phyloP scores from a whole-genome alignment of 1,140 invertebrate genomes.

The Hylaeus volcanicus region DNA sequence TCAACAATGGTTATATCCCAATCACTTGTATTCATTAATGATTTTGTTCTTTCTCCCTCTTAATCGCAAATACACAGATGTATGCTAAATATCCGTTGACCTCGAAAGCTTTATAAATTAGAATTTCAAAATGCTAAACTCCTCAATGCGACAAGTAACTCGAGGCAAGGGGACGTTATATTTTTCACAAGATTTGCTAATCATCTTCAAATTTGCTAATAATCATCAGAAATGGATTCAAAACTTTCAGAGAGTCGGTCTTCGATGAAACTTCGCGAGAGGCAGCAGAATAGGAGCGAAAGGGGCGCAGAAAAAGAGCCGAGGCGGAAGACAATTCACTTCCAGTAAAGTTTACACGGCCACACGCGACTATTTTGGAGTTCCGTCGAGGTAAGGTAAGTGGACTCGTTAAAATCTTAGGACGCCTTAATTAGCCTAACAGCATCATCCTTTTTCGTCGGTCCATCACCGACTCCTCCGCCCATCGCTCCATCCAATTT shows the following conservation, averaged over 20 bases:
- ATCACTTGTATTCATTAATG: too few species aligned
- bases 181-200: too few species aligned
- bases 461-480: conserved; percentile 47
- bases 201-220: background rate
- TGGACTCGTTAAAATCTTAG: conserved; percentile 69
- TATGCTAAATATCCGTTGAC: too few species aligned
- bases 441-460: conserved; percentile 64
- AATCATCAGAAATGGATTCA: background rate
- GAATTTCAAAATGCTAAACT: too few species aligned
- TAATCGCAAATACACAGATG: too few species aligned
- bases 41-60: too few species aligned
- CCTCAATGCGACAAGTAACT: too few species aligned
- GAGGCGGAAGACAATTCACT: conserved; percentile 7
- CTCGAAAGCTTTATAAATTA: too few species aligned
- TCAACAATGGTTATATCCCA: too few species aligned
- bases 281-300: background rate
- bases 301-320: too few species aligned
- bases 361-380: conserved; percentile 37
- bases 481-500: conserved; percentile 60
- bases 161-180: too few species aligned
- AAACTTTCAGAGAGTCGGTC: background rate
- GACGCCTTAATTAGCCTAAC: conserved; percentile 68
- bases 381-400: conserved; percentile 23
- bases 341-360: conserved; percentile 34
- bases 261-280: background rate